These are phyloP conservation scores for Xiphydria camelus DNA, from an alignment of 2,888 invertebrate species.

Conservation along the genomic window DNA sequence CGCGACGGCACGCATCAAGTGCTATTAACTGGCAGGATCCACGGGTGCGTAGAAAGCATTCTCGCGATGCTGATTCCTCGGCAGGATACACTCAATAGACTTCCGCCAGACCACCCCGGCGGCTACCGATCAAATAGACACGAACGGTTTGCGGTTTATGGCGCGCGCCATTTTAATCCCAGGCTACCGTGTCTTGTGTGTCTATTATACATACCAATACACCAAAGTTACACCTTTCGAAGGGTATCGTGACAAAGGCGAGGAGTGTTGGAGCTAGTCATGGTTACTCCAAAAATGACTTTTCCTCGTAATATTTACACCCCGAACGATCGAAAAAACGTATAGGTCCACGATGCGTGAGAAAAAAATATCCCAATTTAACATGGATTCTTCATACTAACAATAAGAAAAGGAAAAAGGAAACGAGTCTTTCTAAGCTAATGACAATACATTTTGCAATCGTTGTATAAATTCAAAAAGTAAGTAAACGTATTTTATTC, in stretches of 20 bases:
- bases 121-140: constrained; percentile 10
- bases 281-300: too few relatives aligned
- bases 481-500: too few relatives aligned
- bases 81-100: constrained; percentile 10
- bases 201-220: not conserved
- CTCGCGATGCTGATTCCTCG: constrained; percentile 9
- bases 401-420: not conserved
- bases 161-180: constrained; percentile 3
- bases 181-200: not conserved
- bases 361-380: not conserved
- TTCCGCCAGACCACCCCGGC: constrained; percentile 15
- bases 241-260: too few relatives aligned
- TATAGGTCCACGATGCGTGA: not conserved
- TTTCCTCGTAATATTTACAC: too few relatives aligned
- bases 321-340: too few relatives aligned
- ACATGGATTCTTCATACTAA: not conserved
- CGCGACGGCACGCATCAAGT: constrained; percentile 38
- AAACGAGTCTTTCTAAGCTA: too few relatives aligned
- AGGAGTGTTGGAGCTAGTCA: too few relatives aligned
- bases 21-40: constrained; percentile 14
- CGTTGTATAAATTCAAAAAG: too few relatives aligned
- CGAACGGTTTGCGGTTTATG: constrained; percentile 1
- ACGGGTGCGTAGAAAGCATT: constrained; percentile 4
- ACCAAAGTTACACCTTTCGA: not conserved
- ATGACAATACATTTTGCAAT: too few relatives aligned